phyloP scores from a whole-genome alignment of 2,797 vertebrate species.

The Alosa sapidissima region DNA sequence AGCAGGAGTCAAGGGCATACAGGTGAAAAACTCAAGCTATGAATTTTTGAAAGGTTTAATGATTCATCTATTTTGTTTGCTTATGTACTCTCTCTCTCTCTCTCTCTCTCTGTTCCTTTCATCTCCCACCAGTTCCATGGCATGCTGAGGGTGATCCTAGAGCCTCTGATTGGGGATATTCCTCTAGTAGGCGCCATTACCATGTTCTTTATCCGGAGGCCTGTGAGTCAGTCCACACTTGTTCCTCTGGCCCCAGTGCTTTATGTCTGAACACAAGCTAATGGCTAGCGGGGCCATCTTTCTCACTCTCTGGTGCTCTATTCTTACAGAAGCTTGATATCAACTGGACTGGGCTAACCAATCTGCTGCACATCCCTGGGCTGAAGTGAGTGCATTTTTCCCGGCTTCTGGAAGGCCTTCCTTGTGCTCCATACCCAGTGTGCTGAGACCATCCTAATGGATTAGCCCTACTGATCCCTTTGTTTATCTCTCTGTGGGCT shows the following conservation, averaged over 20 bases:
- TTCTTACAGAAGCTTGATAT: slow-evolving; percentile 84
- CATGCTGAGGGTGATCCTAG: slow-evolving; percentile 88
- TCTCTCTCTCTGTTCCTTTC: background rate
- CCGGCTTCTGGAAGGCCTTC: background rate
- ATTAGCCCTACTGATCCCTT: background rate
- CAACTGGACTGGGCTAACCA: slow-evolving; percentile 96
- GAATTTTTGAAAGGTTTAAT: background rate
- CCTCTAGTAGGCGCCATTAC: slow-evolving; percentile 90
- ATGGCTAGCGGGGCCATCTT: background rate
- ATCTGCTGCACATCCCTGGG: slow-evolving; percentile 91
- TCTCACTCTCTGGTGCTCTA: slow-evolving; percentile 25
- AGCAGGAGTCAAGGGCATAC: slow-evolving; percentile 90
- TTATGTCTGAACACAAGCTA: background rate
- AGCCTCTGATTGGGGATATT: slow-evolving; percentile 87
- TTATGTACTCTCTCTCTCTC: too few species aligned
- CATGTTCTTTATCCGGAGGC: slow-evolving; percentile 92
- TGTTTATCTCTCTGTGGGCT: slow-evolving; percentile 42
- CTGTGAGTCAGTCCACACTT: slow-evolving; percentile 72
- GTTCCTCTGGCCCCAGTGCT: background rate
- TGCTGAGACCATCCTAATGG: slow-evolving; percentile 22
- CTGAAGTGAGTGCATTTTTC: slow-evolving; percentile 78
- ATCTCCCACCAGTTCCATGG: slow-evolving; percentile 78
- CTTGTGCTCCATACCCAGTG: background rate
- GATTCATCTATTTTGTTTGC: too few species aligned
- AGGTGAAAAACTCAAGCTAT: slow-evolving; percentile 67